Evolutionary conservation across 2,113 vertebrate species (phyloP), one percentile per base, ranked within the genome.

Genomic region (Laterallus jamaicensis): DNA sequence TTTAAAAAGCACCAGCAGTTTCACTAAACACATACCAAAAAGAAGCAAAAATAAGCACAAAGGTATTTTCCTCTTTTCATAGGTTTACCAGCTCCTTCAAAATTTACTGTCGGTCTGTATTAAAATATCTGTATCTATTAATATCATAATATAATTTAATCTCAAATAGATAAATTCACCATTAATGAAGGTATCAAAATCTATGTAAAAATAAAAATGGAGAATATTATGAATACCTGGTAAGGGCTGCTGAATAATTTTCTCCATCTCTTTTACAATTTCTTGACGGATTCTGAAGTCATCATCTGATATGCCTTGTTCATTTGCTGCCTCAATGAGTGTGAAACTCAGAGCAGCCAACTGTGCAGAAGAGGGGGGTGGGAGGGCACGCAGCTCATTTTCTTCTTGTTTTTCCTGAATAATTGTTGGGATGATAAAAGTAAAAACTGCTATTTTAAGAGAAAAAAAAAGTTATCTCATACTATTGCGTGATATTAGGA

Each of bases 321-420:
- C 97, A 78, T 97, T 97, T 63, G 98, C 98, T 81, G 98, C 98
- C 90, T 99, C 98, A 25, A 98, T 93, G 89, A 99, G 98, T 6
- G 98, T 98, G 13, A 98, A 94, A 81, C 99, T 98, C 96, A 99
- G 97, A 29, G 99, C 99, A 97, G 92, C 96, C 95, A 99, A 86
- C 96, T 99, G 99, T 56, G 98, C 98, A 20, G 98, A 67, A 4
- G 99, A 98, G 56, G 99, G 98, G 2, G 98, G 97, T 8, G 98
- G 98, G 54, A 99, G 98, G 21, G 98, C 98, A 19, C 99, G 98
- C 95, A 99, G 97, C 94, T 99, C 99, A 25, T 99, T 99, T 97
- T 99, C 99, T 97, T 99, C 99, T 92, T 99, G 99, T 95, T 99
- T 99, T 94, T 99, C 99, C 99, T 99, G 92, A 80, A 56, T 44